Evolutionary conservation across 2,797 vertebrate species (phyloP).

Genomic region (Tokudaia muenninki): DNA sequence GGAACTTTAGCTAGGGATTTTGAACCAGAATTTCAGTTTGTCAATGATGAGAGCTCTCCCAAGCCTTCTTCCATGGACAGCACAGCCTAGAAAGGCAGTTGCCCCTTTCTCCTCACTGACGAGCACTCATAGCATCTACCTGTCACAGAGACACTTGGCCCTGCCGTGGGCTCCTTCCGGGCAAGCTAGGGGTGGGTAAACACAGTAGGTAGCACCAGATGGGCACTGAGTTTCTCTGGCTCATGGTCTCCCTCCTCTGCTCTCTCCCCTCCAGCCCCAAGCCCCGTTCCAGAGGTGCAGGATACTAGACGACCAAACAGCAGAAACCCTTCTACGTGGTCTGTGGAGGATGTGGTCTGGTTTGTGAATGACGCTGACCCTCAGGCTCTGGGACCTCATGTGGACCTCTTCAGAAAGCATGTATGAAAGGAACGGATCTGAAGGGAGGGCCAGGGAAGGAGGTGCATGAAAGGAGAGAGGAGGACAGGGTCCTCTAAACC

Average conservation of each 20-base stretch:
- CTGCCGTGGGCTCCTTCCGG: neutral
- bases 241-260: neutral
- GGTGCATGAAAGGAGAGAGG: accelerated
- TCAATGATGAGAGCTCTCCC: neutral
- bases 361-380: constrained; percentile 98
- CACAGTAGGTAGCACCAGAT: neutral
- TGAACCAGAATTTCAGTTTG: constrained; percentile 14
- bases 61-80: neutral
- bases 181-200: neutral
- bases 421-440: constrained; percentile 87
- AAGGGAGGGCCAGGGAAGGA: accelerated
- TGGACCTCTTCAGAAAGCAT: constrained; percentile 97
- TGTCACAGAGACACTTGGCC: neutral
- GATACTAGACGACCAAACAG: constrained; percentile 89
- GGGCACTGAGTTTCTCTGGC: neutral
- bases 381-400: constrained; percentile 95
- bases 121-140: constrained; percentile 65
- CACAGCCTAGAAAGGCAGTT: neutral
- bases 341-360: constrained; percentile 95
- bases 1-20: neutral
- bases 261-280: constrained; percentile 89
- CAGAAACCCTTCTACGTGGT: constrained; percentile 95
- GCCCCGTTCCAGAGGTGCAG: constrained; percentile 90
- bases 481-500: neutral
- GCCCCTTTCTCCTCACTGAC: constrained; percentile 60